Conservation (phyloP, 2,113 vertebrate species). For the Rhinolophus ferrumequinum region DNA sequence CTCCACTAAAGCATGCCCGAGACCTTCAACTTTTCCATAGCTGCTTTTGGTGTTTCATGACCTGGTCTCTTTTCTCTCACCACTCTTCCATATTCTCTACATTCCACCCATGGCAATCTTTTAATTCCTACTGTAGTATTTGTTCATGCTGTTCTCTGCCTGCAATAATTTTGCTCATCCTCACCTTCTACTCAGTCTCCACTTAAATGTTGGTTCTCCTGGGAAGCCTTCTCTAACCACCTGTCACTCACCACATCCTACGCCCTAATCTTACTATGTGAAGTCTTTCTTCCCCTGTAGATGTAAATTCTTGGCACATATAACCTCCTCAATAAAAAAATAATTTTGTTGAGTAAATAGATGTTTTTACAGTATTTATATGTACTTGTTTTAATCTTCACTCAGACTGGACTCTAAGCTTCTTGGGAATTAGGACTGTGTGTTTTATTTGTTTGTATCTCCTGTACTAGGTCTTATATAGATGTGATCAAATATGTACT, state of each 20-base stretch:
- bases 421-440: not conserved
- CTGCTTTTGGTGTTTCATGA: not conserved
- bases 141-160: not conserved
- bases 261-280: not conserved
- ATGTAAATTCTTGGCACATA: not conserved
- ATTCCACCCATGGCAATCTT: not conserved
- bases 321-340: not conserved
- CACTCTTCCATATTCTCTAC: not conserved
- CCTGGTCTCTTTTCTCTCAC: not conserved
- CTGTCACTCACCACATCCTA: not conserved
- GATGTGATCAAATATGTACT: not conserved
- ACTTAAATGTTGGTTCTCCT: not conserved
- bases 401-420: not conserved
- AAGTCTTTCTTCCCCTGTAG: not conserved
- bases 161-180: not conserved
- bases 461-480: not conserved
- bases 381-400: conserved; percentile 9
- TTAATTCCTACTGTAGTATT: not conserved
- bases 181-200: not conserved
- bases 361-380: not conserved
- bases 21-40: not conserved
- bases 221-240: not conserved
- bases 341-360: not conserved
- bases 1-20: not conserved
- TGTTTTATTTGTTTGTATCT: not conserved